Evolutionary conservation across 2,888 invertebrate species (phyloP).

Genomic region (Dicranocentrus wangi): DNA sequence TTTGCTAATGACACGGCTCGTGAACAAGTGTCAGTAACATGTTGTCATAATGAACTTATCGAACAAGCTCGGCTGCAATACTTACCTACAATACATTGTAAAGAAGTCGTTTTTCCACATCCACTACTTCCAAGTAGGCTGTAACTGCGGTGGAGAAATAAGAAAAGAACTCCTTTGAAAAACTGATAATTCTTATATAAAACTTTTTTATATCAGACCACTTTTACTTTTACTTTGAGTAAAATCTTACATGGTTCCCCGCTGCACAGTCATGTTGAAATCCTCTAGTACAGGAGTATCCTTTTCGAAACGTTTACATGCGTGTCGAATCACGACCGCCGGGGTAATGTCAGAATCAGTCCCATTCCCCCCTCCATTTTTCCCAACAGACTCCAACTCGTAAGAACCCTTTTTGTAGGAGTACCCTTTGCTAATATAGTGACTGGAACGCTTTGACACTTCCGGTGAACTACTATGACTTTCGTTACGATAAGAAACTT

Average conservation of each 20-base stretch:
- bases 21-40: too few species aligned
- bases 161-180: constrained; percentile 44
- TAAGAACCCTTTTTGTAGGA: too few species aligned
- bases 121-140: constrained; percentile 94
- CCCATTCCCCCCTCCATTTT: too few species aligned
- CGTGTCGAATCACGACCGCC: constrained; percentile 56
- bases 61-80: too few species aligned
- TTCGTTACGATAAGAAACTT: too few species aligned
- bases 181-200: background rate
- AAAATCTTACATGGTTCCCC: constrained; percentile 50
- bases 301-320: constrained; percentile 40
- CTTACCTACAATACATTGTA: constrained; percentile 92
- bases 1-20: too few species aligned
- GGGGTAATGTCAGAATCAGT: background rate
- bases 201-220: background rate
- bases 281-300: constrained; percentile 46
- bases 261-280: constrained; percentile 60
- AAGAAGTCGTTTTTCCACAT: constrained; percentile 90
- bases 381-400: too few species aligned
- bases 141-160: constrained; percentile 80
- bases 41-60: too few species aligned
- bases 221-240: background rate
- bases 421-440: too few species aligned
- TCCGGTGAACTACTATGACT: too few species aligned
- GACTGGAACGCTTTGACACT: too few species aligned